A percentile compares a stretch with the other conserved stretches of the same genome.
These are phyloP conservation scores for Schrankia costaestrigalis DNA, from an alignment of 2,888 invertebrate species.

Conservation along the genomic window DNA sequence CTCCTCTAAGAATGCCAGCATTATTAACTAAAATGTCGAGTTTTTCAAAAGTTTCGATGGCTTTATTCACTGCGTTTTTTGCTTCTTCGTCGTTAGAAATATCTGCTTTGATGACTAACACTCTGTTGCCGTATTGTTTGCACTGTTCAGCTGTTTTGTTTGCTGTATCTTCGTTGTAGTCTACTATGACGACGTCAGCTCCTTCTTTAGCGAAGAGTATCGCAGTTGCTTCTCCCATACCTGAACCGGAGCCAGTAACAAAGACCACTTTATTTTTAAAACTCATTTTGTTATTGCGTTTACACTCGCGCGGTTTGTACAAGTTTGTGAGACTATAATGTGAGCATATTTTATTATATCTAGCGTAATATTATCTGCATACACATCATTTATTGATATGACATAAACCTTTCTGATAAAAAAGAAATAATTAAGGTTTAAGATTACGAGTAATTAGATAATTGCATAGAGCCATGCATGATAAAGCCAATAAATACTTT, in stretches of 20 bases:
- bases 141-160: constrained; percentile 14
- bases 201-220: constrained; percentile 33
- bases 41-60: constrained; percentile 31
- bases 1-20: constrained; percentile 28
- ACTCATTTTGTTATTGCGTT: too few relatives aligned
- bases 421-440: too few relatives aligned
- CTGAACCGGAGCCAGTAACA: constrained; percentile 43
- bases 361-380: too few relatives aligned
- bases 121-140: constrained; percentile 19
- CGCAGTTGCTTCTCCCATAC: constrained; percentile 41
- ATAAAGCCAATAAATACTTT: too few relatives aligned
- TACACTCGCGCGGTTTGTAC: too few relatives aligned
- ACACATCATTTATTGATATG: too few relatives aligned
- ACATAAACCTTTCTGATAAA: too few relatives aligned
- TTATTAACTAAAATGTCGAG: constrained; percentile 44
- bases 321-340: too few relatives aligned
- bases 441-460: too few relatives aligned
- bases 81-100: constrained; percentile 32
- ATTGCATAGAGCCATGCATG: too few relatives aligned
- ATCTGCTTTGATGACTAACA: constrained; percentile 33
- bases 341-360: too few relatives aligned
- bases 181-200: constrained; percentile 25
- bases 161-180: constrained; percentile 19
- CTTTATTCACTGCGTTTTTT: constrained; percentile 26
- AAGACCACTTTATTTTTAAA: constrained; percentile 40